Evolutionary conservation across 1,140 invertebrate species (phyloP).

Genomic region (Phocides pigmalion): DNA sequence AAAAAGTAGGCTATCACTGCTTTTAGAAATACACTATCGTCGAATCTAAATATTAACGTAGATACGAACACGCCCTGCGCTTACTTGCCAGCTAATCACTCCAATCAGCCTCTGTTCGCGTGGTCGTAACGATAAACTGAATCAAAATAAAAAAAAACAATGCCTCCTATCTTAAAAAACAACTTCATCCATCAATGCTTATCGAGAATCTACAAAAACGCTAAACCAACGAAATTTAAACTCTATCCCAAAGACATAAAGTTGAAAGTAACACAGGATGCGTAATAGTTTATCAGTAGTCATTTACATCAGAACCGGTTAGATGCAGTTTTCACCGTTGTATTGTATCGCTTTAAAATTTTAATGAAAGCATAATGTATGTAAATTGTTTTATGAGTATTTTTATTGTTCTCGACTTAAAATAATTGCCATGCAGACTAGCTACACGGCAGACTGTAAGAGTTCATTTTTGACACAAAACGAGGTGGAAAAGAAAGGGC

Average conservation of each 20-base stretch:
- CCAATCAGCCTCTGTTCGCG: constrained; percentile 33
- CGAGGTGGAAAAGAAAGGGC: neutral
- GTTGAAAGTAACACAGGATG: neutral
- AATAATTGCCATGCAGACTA: constrained; percentile 14
- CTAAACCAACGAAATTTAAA: neutral
- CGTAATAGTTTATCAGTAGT: constrained; percentile 20
- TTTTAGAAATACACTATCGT: constrained; percentile 19
- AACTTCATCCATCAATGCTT: constrained; percentile 43
- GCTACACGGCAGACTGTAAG: constrained; percentile 1
- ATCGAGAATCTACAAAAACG: constrained; percentile 29
- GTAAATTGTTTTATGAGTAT: constrained; percentile 35
- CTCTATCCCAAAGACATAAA: neutral
- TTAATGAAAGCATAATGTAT: constrained; percentile 38
- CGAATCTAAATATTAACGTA: constrained; percentile 6
- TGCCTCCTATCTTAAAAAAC: constrained; percentile 41
- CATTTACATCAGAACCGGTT: constrained; percentile 36
- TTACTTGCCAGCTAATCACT: constrained; percentile 28
- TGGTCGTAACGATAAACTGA: constrained; percentile 35
- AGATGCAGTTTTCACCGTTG: constrained; percentile 40
- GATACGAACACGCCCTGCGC: constrained; percentile 17
- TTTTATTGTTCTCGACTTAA: constrained; percentile 29
- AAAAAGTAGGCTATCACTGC: no score
- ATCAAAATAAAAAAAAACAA: constrained; percentile 39
- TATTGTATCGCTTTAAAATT: constrained; percentile 34
- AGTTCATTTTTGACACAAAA: constrained; percentile 5